Evolutionary conservation across 1,140 invertebrate genomes (phyloP).

Genomic region (Zaprionus kolodkinae): DNA sequence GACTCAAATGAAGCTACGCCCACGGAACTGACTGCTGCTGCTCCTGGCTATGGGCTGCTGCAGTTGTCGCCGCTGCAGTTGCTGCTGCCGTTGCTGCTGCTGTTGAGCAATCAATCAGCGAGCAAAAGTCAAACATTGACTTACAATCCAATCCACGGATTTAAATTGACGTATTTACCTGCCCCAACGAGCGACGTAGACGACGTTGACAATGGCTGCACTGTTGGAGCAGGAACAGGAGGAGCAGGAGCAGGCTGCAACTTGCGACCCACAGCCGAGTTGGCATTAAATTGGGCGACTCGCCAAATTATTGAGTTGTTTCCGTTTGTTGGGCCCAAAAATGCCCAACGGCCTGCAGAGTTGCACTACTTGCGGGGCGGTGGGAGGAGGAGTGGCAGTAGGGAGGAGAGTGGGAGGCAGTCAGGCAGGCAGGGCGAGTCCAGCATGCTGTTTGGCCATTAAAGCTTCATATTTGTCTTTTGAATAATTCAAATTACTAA

Average conservation of each 20-base stretch:
- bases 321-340: constrained; percentile 47
- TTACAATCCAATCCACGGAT: constrained; percentile 83
- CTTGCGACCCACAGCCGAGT: constrained; percentile 41
- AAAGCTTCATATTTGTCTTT: constrained; percentile 84
- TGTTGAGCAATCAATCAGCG: constrained; percentile 84
- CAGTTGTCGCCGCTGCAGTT: constrained; percentile 6
- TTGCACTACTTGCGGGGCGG: background rate
- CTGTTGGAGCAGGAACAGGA: background rate
- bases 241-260: background rate
- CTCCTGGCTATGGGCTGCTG: constrained; percentile 19
- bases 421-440: background rate
- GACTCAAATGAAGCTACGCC: constrained; percentile 54
- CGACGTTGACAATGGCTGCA: constrained; percentile 66
- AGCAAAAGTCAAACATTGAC: constrained; percentile 84
- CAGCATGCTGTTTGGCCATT: constrained; percentile 83
- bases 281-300: constrained; percentile 80
- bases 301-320: constrained; percentile 81
- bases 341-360: constrained; percentile 49
- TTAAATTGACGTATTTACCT: constrained; percentile 83
- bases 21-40: background rate
- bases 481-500: constrained; percentile 85
- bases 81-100: constrained; percentile 45
- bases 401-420: constrained; percentile 31
- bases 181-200: constrained; percentile 49
- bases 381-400: background rate